Evolutionary conservation across 2,113 vertebrate species (phyloP).

Genomic region (Semicossyphus pulcher): DNA sequence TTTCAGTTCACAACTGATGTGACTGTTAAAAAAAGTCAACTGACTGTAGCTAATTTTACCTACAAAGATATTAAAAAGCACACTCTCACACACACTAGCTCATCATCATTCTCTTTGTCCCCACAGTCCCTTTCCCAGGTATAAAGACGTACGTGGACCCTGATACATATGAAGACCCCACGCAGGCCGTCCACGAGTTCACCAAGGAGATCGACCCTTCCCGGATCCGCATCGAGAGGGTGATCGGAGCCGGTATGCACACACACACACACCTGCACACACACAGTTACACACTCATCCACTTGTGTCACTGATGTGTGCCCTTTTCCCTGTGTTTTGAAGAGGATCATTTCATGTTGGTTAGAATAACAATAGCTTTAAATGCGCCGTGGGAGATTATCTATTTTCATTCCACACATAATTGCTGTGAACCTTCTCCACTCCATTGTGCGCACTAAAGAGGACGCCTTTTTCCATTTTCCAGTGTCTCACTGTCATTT

Average conservation of each 20-base stretch:
- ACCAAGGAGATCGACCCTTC: slow-evolving; percentile 96
- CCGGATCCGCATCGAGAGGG: slow-evolving; percentile 95
- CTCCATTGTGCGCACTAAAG: slow-evolving; percentile 14
- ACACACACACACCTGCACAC: slow-evolving; percentile 1
- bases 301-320: not conserved
- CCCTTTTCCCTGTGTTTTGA: not conserved
- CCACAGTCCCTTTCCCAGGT: slow-evolving; percentile 90
- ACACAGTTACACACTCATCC: slow-evolving; percentile 1
- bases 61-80: not conserved
- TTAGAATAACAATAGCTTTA: slow-evolving; percentile 43
- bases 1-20: too few relatives aligned
- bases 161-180: slow-evolving; percentile 95
- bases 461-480: slow-evolving; percentile 15
- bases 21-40: too few relatives aligned
- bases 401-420: slow-evolving; percentile 41
- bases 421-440: slow-evolving; percentile 8
- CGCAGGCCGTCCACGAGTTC: slow-evolving; percentile 95
- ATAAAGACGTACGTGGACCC: slow-evolving; percentile 96
- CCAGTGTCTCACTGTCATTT: slow-evolving; percentile 44
- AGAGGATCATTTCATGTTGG: slow-evolving; percentile 14
- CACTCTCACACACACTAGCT: not conserved
- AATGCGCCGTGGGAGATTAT: slow-evolving; percentile 50
- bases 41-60: not conserved
- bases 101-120: slow-evolving; percentile 24
- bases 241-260: slow-evolving; percentile 91